Conservation (phyloP, 2,797 vertebrate species). For the Halcyon chelicuti region DNA sequence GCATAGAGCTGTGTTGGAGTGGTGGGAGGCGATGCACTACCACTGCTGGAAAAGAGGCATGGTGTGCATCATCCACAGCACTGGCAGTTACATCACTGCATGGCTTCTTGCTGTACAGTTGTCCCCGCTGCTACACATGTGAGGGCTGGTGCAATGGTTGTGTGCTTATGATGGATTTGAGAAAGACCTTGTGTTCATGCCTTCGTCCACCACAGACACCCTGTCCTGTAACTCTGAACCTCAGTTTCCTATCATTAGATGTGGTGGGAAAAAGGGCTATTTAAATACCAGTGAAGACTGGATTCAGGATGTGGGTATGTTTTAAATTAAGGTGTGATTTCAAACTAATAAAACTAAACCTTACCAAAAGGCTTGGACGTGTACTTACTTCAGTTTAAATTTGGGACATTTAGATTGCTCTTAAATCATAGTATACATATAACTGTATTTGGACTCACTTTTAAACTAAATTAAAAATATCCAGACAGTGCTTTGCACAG, state of each 20-base stretch:
- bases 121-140: fast-evolving
- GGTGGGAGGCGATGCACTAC: not conserved
- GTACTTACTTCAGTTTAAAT: conserved; percentile 22
- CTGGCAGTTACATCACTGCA: not conserved
- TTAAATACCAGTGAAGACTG: not conserved
- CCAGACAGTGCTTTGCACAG: conserved; percentile 30
- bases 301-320: not conserved
- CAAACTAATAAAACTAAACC: conserved; percentile 29
- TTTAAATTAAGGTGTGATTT: conserved; percentile 42
- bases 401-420: not conserved
- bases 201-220: not conserved
- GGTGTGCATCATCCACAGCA: not conserved
- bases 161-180: not conserved
- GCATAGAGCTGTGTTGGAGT: too few relatives aligned
- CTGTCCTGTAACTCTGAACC: not conserved
- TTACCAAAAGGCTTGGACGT: not conserved
- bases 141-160: not conserved
- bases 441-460: conserved; percentile 39
- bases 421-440: not conserved
- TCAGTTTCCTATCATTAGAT: not conserved
- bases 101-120: not conserved
- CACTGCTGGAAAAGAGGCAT: not conserved
- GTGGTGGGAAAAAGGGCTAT: not conserved
- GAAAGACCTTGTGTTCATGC: not conserved
- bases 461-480: conserved; percentile 55